Evolutionary conservation across 2,888 invertebrate genomes (phyloP).

Genomic region (Deilephila porcellus): DNA sequence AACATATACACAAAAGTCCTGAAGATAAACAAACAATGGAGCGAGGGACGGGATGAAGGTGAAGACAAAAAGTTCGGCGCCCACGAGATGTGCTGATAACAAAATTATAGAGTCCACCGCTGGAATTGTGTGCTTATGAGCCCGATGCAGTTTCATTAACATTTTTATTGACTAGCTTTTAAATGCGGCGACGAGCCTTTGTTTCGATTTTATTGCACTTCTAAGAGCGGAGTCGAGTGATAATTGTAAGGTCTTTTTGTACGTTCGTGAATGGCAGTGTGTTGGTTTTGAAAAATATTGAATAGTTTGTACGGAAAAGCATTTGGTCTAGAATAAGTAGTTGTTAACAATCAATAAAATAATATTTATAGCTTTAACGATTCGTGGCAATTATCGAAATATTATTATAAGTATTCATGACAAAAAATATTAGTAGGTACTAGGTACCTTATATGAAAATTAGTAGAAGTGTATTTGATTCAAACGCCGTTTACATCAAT

Average conservation of each 20-base stretch:
- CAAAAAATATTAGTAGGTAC: no score
- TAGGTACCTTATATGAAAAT: no score
- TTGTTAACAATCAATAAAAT: no score
- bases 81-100: slow-evolving; percentile 67
- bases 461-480: no score
- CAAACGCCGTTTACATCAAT: no score
- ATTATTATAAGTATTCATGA: no score
- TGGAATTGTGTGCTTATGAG: slow-evolving; percentile 34
- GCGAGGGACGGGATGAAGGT: slow-evolving; percentile 58
- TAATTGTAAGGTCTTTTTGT: background rate
- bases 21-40: slow-evolving; percentile 61
- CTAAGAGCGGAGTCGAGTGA: slow-evolving; percentile 7
- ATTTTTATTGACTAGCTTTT: slow-evolving; percentile 25
- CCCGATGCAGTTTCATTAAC: slow-evolving; percentile 26
- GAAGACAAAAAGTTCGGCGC: slow-evolving; percentile 62
- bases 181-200: slow-evolving; percentile 11
- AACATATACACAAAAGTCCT: slow-evolving; percentile 31
- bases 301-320: no score
- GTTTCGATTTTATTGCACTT: slow-evolving; percentile 11
- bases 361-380: no score
- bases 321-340: no score
- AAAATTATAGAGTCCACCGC: slow-evolving; percentile 62
- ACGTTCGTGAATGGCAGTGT: background rate
- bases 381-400: no score
- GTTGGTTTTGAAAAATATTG: background rate